Evolutionary conservation across 2,113 vertebrate species (phyloP).

Genomic region (Melanerpes formicivorus): DNA sequence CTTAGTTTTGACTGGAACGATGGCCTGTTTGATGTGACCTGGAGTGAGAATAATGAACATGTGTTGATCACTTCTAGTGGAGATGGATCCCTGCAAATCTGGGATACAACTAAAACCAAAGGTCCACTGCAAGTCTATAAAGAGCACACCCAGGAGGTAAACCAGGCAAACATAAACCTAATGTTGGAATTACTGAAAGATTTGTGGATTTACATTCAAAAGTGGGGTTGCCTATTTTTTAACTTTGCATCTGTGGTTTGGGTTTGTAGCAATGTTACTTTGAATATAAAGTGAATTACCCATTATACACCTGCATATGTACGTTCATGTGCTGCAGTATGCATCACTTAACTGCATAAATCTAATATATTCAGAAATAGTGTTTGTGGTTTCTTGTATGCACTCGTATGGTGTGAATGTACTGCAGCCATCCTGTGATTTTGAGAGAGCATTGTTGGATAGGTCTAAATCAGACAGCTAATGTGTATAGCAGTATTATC

Average conservation of each 20-base stretch:
- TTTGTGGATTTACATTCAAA: not conserved
- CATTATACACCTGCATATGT: not conserved
- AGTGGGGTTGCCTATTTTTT: not conserved
- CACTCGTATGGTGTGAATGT: not conserved
- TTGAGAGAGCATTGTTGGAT: not conserved
- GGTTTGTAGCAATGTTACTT: not conserved
- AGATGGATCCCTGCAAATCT: constrained; percentile 93
- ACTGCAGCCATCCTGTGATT: not conserved
- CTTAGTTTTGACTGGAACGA: constrained; percentile 94
- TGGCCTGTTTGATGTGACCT: constrained; percentile 92
- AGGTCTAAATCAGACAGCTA: not conserved
- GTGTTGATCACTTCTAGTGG: constrained; percentile 89
- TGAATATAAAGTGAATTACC: not conserved
- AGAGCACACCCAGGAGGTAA: constrained; percentile 93
- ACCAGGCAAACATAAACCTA: not conserved
- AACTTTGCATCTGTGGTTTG: not conserved
- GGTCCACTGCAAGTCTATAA: constrained; percentile 87
- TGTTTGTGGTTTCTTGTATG: not conserved
- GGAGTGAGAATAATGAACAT: constrained; percentile 95
- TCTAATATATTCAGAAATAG: not conserved
- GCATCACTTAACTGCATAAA: not conserved
- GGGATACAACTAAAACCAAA: constrained; percentile 86
- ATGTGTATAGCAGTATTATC: not conserved
- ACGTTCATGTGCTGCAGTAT: not conserved
- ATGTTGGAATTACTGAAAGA: not conserved